Evolutionary conservation across 2,113 vertebrate species (phyloP).

Genomic region (Podocnemis expansa): DNA sequence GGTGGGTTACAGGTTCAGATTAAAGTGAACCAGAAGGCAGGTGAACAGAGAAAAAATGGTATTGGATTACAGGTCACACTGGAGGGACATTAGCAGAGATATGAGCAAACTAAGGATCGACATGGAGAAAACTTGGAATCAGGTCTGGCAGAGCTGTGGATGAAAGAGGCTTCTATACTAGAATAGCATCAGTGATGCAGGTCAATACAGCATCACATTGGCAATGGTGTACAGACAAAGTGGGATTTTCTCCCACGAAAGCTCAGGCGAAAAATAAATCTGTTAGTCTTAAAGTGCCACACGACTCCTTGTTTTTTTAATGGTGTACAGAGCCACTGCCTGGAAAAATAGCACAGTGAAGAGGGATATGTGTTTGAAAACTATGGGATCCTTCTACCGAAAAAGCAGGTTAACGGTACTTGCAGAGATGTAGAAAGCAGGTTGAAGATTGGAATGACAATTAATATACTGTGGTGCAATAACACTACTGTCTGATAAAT

Average conservation of each 20-base stretch:
- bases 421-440: neutral
- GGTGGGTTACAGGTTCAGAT: neutral
- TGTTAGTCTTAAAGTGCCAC: too few species aligned
- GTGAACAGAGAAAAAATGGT: neutral
- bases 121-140: neutral
- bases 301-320: too few species aligned
- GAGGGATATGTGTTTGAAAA: neutral
- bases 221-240: neutral
- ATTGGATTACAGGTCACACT: accelerated
- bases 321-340: neutral
- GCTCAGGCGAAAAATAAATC: too few species aligned
- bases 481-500: neutral
- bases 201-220: neutral
- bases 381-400: neutral
- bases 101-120: neutral
- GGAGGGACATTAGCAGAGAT: neutral
- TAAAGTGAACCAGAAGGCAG: neutral
- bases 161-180: neutral
- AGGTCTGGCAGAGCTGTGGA: accelerated
- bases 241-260: too few species aligned
- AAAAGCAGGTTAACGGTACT: neutral
- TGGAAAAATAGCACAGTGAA: neutral
- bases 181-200: neutral
- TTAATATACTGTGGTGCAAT: neutral
- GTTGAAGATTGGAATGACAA: neutral